Evolutionary conservation across 2,888 invertebrate species (phyloP).

Genomic region (Thereva nobilitata): DNA sequence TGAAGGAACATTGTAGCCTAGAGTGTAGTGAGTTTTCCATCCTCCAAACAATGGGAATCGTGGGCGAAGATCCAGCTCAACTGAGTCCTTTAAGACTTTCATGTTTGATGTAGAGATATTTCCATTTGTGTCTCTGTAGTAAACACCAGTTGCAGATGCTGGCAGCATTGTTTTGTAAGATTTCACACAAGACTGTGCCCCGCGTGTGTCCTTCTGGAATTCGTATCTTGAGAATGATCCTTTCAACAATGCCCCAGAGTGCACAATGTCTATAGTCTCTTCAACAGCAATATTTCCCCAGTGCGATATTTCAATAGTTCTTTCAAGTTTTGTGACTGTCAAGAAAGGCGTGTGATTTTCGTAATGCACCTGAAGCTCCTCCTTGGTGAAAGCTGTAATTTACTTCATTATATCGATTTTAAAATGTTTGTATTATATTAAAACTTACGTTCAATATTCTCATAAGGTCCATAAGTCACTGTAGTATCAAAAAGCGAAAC

Average conservation of each 20-base stretch:
- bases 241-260: slow-evolving; percentile 91
- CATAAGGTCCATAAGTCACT: slow-evolving; percentile 89
- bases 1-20: slow-evolving; percentile 97
- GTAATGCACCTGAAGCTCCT: slow-evolving; percentile 81
- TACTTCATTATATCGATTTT: not conserved
- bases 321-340: slow-evolving; percentile 83
- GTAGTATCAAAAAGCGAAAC: slow-evolving; percentile 75
- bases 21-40: slow-evolving; percentile 95
- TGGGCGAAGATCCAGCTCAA: slow-evolving; percentile 94
- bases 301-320: slow-evolving; percentile 94
- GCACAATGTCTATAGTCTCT: slow-evolving; percentile 88
- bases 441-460: slow-evolving; percentile 65
- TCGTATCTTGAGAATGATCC: slow-evolving; percentile 97
- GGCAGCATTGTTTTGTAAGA: slow-evolving; percentile 85
- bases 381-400: slow-evolving; percentile 60
- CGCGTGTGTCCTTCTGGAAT: slow-evolving; percentile 90
- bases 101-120: slow-evolving; percentile 98
- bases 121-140: slow-evolving; percentile 95
- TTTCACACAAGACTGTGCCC: slow-evolving; percentile 86
- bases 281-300: slow-evolving; percentile 99
- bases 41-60: slow-evolving; percentile 98
- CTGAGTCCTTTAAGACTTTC: slow-evolving; percentile 83
- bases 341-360: slow-evolving; percentile 97
- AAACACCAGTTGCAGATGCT: slow-evolving; percentile 91
- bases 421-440: not conserved